phyloP scores from a whole-genome alignment of 92 coral and sea anemone species.

The Paragorgia papillata region DNA sequence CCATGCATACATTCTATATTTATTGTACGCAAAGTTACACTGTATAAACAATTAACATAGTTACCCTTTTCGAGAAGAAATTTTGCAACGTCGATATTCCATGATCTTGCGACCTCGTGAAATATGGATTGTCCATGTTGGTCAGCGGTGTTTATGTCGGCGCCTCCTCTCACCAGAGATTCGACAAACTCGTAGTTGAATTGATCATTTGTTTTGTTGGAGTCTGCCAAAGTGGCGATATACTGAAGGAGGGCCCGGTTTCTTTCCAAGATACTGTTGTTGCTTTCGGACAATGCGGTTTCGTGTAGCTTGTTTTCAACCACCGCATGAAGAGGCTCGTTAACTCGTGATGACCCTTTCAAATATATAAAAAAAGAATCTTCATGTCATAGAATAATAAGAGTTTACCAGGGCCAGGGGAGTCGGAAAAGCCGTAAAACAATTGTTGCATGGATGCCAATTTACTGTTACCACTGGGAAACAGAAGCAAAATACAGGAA shows the following conservation, averaged over 20 bases:
- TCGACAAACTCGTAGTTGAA: conserved; percentile 42
- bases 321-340: conserved; percentile 43
- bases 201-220: conserved; percentile 22
- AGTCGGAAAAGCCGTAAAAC: no score
- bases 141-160: conserved; percentile 26
- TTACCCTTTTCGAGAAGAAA: conserved; percentile 34
- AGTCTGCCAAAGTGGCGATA: conserved; percentile 65
- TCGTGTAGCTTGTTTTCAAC: conserved; percentile 25
- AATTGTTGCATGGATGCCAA: no score
- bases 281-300: conserved; percentile 24
- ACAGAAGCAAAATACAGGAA: no score
- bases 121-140: conserved; percentile 40
- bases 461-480: no score
- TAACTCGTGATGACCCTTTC: conserved; percentile 20
- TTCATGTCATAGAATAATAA: no score
- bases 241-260: conserved; percentile 91
- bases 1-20: no score
- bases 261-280: conserved; percentile 44
- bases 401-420: no score
- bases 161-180: conserved; percentile 32
- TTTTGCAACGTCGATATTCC: conserved; percentile 30
- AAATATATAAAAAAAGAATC: not conserved
- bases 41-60: no score
- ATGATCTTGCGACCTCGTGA: conserved; percentile 38
- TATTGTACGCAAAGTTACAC: no score